These are phyloP conservation scores for Eutrigla gurnardus DNA, from an alignment of 2,797 vertebrate species.

Conservation along the genomic window DNA sequence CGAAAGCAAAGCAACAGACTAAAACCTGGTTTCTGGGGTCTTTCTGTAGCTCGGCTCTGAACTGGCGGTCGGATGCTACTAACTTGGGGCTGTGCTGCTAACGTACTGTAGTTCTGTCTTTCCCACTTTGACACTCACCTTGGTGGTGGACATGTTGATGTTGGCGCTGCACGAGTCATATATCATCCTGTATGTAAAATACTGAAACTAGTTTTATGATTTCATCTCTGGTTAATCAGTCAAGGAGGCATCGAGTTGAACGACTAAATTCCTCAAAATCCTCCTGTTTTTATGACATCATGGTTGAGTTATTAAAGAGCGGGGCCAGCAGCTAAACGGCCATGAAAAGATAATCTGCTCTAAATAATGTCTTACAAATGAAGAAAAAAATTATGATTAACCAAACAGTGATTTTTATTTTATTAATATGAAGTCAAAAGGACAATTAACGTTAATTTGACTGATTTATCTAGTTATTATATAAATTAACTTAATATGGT, in stretches of 20 bases:
- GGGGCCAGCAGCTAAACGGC: too few relatives aligned
- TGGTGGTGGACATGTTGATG: constrained; percentile 4
- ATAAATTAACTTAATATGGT: not conserved
- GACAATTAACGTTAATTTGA: not conserved
- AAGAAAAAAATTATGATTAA: too few relatives aligned
- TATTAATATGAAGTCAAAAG: too few relatives aligned
- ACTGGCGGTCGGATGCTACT: constrained; percentile 38
- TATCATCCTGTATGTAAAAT: not conserved
- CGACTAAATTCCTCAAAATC: not conserved
- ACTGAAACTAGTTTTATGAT: not conserved
- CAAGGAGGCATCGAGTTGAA: not conserved
- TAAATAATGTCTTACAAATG: too few relatives aligned
- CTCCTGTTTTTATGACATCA: not conserved
- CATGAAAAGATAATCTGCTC: too few relatives aligned
- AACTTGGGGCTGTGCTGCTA: constrained; percentile 48
- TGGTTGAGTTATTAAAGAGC: too few relatives aligned
- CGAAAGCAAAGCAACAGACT: constrained; percentile 26
- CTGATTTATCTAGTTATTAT: too few relatives aligned
- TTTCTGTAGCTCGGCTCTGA: not conserved
- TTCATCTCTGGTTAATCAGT: not conserved
- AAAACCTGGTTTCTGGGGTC: not conserved
- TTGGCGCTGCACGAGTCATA: not conserved
- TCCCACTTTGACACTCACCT: constrained; percentile 17
- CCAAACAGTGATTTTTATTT: too few relatives aligned
- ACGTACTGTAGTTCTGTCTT: not conserved